Conservation (phyloP, 2,888 invertebrate species). For the Morpho deidamia region DNA sequence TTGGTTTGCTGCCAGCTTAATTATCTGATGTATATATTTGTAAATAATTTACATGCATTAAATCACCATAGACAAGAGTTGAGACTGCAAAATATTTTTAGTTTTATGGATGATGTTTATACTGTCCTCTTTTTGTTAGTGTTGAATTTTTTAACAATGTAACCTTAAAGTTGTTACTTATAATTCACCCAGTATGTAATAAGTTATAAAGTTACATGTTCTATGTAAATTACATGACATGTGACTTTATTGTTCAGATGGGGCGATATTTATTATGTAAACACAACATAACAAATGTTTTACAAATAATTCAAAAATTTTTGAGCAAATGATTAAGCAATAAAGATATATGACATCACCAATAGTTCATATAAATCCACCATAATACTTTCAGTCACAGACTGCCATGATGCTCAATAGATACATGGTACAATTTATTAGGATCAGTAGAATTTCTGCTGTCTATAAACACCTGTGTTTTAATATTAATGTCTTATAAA, state of each 20-base stretch:
- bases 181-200: too few relatives aligned
- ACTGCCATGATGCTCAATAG: constrained; percentile 35
- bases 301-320: constrained; percentile 8
- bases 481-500: too few relatives aligned
- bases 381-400: constrained; percentile 37
- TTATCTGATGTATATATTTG: constrained; percentile 27
- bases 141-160: too few relatives aligned
- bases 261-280: constrained; percentile 5
- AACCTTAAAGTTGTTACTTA: too few relatives aligned
- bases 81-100: neutral
- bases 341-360: constrained; percentile 16
- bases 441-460: neutral
- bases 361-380: constrained; percentile 10
- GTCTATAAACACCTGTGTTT: neutral
- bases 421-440: constrained; percentile 4
- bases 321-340: constrained; percentile 28
- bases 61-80: neutral
- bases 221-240: too few relatives aligned
- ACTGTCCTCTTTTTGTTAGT: too few relatives aligned
- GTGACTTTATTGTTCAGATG: too few relatives aligned
- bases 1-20: constrained; percentile 40
- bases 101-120: too few relatives aligned
- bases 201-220: too few relatives aligned
- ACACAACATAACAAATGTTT: constrained; percentile 23
- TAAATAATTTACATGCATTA: neutral